phyloP scores from a whole-genome alignment of 2,113 vertebrate genomes.

The Ctenomys sociabilis region DNA sequence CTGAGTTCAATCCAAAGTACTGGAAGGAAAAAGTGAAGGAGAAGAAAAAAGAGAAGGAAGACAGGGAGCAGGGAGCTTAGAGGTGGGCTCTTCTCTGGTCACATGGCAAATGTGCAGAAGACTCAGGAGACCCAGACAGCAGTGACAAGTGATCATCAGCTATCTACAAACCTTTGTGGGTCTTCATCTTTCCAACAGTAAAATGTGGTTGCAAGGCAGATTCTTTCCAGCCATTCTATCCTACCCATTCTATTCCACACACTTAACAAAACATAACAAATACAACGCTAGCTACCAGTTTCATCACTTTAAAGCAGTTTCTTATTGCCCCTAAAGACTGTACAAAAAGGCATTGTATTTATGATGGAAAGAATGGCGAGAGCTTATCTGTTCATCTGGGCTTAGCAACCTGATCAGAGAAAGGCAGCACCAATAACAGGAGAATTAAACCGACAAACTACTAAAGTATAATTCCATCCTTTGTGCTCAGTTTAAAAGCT shows the following conservation, averaged over 20 bases:
- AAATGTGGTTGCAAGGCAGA: not conserved
- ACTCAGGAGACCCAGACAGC: not conserved
- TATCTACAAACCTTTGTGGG: not conserved
- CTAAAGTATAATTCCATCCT: not conserved
- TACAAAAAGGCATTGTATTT: not conserved
- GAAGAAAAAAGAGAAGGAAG: not conserved
- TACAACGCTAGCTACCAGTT: not conserved
- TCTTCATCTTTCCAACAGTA: not conserved
- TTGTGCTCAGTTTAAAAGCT: conserved; percentile 42
- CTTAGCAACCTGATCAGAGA: conserved; percentile 3
- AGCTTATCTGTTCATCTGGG: not conserved
- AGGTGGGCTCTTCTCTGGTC: not conserved
- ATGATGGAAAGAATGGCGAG: not conserved
- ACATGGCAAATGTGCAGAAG: not conserved
- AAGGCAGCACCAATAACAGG: not conserved
- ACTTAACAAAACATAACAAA: conserved; percentile 6
- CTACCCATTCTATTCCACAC: not conserved
- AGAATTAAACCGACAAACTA: conserved; percentile 40
- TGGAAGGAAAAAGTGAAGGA: not conserved
- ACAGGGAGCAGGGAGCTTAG: not conserved
- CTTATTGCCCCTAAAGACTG: not conserved
- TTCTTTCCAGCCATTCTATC: conserved; percentile 19
- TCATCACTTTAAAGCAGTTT: not conserved
- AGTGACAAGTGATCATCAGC: not conserved
- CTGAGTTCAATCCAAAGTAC: not conserved